These are phyloP conservation scores for Anseranas semipalmata DNA, from an alignment of 2,113 vertebrate species.

Conservation along the genomic window DNA sequence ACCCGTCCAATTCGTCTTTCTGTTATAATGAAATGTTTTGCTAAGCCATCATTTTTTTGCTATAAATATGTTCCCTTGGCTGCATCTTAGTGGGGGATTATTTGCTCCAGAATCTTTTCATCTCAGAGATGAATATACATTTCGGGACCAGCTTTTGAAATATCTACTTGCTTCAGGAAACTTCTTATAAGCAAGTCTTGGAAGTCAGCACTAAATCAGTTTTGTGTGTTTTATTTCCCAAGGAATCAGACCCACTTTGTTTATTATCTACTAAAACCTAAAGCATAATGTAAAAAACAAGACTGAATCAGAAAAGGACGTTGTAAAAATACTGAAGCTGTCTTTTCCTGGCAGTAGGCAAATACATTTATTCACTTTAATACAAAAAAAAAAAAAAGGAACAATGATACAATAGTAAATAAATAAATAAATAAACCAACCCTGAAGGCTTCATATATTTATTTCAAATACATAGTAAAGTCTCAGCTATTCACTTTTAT, in stretches of 20 bases:
- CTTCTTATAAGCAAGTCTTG: neutral
- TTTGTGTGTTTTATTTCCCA: constrained; percentile 45
- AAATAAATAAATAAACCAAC: neutral
- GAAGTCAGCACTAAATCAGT: neutral
- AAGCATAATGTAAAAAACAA: neutral
- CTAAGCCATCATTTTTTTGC: neutral
- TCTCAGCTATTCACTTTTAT: neutral
- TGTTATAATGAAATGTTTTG: neutral
- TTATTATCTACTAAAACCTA: constrained; percentile 8
- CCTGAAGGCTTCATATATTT: neutral
- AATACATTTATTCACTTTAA: neutral
- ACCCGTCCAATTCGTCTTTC: neutral
- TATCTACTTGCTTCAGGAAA: neutral
- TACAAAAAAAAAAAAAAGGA: neutral
- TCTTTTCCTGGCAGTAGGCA: neutral
- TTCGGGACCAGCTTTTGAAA: neutral
- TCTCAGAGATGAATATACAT: constrained; percentile 17
- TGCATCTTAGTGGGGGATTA: neutral
- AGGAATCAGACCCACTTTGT: constrained; percentile 7
- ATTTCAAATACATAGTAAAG: neutral
- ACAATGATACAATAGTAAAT: neutral
- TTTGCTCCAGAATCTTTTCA: constrained; percentile 18
- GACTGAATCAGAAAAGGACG: neutral
- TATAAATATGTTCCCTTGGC: neutral
- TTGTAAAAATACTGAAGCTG: neutral